A percentile compares a stretch with the other conserved stretches of the same genome.
Conservation (phyloP, 2,113 vertebrate species). For the Coreoperca whiteheadi region DNA sequence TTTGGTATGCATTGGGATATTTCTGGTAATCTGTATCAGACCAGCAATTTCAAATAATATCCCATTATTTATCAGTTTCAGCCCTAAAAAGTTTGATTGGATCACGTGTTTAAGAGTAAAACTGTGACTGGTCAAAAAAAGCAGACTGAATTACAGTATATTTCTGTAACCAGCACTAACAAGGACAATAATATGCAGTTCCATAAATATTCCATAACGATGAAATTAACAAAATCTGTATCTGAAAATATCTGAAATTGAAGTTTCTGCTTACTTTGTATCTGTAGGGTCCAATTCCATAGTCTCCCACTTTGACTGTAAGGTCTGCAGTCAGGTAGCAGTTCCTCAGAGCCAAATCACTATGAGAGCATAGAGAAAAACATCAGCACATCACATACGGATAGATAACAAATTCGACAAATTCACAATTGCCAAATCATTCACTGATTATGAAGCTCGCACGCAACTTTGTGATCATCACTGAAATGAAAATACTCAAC, state of each 20-base stretch:
- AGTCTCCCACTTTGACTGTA: constrained; percentile 97
- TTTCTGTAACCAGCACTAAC: neutral
- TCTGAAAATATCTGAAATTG: neutral
- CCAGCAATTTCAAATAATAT: neutral
- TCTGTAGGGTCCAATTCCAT: constrained; percentile 93
- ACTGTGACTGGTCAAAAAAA: neutral
- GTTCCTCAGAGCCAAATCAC: constrained; percentile 95
- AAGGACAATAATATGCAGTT: neutral
- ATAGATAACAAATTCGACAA: neutral
- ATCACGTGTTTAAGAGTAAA: neutral
- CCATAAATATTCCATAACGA: neutral
- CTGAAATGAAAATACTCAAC: neutral
- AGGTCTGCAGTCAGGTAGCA: constrained; percentile 96
- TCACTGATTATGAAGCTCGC: neutral
- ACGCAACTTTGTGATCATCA: neutral
- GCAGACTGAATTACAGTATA: neutral
- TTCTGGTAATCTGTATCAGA: neutral
- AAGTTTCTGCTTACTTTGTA: constrained; percentile 89
- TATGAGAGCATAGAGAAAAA: constrained; percentile 67
- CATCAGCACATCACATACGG: neutral
- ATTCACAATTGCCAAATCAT: neutral
- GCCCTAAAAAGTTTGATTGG: neutral
- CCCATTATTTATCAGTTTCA: neutral
- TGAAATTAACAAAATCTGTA: too few species aligned
- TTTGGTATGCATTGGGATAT: neutral